These are phyloP conservation scores for Drosophila pseudoobscura DNA, from an alignment of 1,140 invertebrate species.

Conservation along the genomic window DNA sequence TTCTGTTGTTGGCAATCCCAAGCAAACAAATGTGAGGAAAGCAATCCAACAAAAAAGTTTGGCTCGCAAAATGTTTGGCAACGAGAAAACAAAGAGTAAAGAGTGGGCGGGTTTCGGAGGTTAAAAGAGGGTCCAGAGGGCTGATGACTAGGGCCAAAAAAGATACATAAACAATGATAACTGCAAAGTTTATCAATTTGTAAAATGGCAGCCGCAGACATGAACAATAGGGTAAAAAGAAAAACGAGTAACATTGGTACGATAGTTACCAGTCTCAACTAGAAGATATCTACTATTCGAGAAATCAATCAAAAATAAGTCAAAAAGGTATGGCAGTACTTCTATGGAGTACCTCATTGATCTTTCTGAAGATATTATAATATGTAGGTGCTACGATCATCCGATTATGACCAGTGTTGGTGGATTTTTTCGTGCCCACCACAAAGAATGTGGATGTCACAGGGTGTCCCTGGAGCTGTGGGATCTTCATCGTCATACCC, in stretches of 20 bases:
- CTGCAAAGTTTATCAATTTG: conserved; percentile 79
- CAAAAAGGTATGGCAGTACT: no score
- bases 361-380: no score
- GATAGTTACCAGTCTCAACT: no score
- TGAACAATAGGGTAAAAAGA: not conserved
- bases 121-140: conserved; percentile 20
- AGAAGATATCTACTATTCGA: no score
- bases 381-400: no score
- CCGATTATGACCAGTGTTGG: no score
- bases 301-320: no score
- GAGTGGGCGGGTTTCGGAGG: not conserved
- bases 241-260: no score
- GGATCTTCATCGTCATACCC: no score
- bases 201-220: conserved; percentile 66
- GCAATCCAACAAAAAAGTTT: conserved; percentile 35
- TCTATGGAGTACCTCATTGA: not conserved
- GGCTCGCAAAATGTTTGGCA: conserved; percentile 56
- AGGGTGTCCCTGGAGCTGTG: no score
- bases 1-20: conserved; percentile 63
- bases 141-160: conserved; percentile 40
- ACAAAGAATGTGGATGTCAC: no score
- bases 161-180: conserved; percentile 80
- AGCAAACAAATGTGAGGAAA: conserved; percentile 63
- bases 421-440: no score
- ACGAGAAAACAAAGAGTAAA: conserved; percentile 34